Base-by-base conservation (phyloP, 2,888 invertebrate species). In the Caenorhabditis virilis region DNA sequence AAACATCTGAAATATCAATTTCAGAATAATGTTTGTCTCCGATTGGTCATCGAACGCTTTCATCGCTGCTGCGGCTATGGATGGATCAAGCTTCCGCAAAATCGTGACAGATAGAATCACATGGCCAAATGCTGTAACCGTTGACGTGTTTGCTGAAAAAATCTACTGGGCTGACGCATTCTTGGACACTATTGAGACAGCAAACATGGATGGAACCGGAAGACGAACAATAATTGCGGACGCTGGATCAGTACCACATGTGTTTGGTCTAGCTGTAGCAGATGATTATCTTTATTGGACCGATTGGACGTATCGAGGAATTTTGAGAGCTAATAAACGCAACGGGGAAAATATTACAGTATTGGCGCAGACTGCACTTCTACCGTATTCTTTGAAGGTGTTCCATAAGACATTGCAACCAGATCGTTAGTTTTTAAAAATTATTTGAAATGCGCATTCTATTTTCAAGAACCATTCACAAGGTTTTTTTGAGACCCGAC, bases 101-200 rank as follows among this genome's bases (percentile, higher is more conserved):
- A 91, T 97, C 70, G 86, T 97, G 33, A 78, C 77, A 7, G 70
- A 70, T 89, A 30, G 93, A 78, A 90, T 97, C 50, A 94, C 94
- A 0, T 97, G 95, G 95, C 97, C 97, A 0, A 97, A 97, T 84
- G 95, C 95, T 0, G 86, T 97, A 4, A 91, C 93, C 1, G 91
- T 97, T 67, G 97, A 97, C 85, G 93, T 91, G 82, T 88, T 88
- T 35, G 88, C 89, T 18, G 91, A 95, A 84, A 88, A 94, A 15
- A 87, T 97, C 0, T 97, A 95, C 85, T 97, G 97, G 95, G 95
- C 94, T 81, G 97, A 97, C 83, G 95, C 95, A 2, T 85, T 94
- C 2, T 87, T 95, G 7, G 95, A 97, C 85, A 95, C 95, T 82
- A 94, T 97, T 48, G 95, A 95, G 35, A 52, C 65, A 22, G 64